Base-by-base conservation (phyloP, 2,113 vertebrate genomes). In the Phaethornis superciliosus region DNA sequence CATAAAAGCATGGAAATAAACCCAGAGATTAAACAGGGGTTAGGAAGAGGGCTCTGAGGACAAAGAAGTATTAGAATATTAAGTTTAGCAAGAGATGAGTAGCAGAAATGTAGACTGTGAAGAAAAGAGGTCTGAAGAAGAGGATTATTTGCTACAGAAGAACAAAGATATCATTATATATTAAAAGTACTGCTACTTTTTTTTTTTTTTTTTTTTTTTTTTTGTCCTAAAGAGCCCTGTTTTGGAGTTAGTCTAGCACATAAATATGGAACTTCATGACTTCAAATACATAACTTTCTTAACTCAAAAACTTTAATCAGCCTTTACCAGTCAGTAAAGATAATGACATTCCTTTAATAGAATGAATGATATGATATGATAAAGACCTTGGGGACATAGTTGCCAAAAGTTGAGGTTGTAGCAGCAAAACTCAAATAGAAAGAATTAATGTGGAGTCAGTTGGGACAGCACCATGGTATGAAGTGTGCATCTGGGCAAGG, bases 371-470 rank as follows among this genome's bases (percentile, higher is more conserved):
- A 84, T 92, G 80, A 84, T 59, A 70, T 44, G 88, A 86, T 75
- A 47, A 94, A 87, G 49, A 56, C 72, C 49, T 81, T 71, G 28
- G 76, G 76, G 86, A 90, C 6, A 27, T 22, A 85, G 68, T 81
- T 81, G 88, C 72, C 88, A 86, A 81, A 78, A 92, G 74, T 42
- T 76, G 74, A 89, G 72, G 32, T 62, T 86, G 64, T 75, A 49
- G 37, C 56, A 83, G 83, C 62, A 89, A 81, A 90, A 87, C 44
- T 84, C 30, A 75, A 93, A 81, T 54, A 64, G 81, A 84, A 88
- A 44, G 69, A 92, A 93, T 94, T 90, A 86, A 94, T 88, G 90
- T 87, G 79, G 47, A 33, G 37, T 47, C n/a, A 58, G 56, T 65
- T 68, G 68, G 70, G 77, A 92, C 58, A 95, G 70, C 0, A 0